Evolutionary conservation across 1,140 invertebrate species (phyloP), one percentile per base, ranked within the genome.

Genomic region (Drosophila tsacasi): DNA sequence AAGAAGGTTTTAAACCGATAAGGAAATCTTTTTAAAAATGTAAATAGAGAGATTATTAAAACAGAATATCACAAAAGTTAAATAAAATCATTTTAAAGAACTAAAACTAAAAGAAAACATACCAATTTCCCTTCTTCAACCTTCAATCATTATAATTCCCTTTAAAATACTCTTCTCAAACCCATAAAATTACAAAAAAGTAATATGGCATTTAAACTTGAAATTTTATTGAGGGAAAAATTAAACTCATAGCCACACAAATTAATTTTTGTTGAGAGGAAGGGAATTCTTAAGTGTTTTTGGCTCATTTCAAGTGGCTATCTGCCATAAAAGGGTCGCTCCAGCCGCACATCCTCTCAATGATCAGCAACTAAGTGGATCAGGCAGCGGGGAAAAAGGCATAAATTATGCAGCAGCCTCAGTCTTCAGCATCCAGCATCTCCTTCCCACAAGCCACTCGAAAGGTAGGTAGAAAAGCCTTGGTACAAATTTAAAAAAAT

Each of bases 381-480:
- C 59, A 39, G 37, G 19, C 19, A 67, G 39, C 9, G 15, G 32
- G 23, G n/a, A 30, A 47, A 67, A 30, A 49, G 25, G 77, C 73
- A 83, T 83, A 83, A 87, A 74, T 87, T 83, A 89, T 89, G 77
- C 80, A 82, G 83, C 65, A 64, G 25, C 61, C 67, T 15, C 55
- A 27, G 32, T 13, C 23, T 54, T 27, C 5, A n/a, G n/a, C n/a
- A n/a, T n/a, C 17, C 39, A 37, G 17, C n/a, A 39, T 39, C 39
- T 42, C 50, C 80, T 42, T 21, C 5, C 44, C 19, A 46, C 68
- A 64, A 73, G 52, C 55, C 82, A 79, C 78, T 77, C 61, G 44
- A 55, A 67, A 55, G 25, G 73, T 77, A 76, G 73, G 75, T 77
- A 77, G 73, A 50, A 50, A 58, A 66, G 58, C 74, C 72, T 76